Evolutionary conservation across 1,140 invertebrate species (phyloP), one percentile per base, ranked within the genome.

Genomic region (Alviniconcha marisindica): DNA sequence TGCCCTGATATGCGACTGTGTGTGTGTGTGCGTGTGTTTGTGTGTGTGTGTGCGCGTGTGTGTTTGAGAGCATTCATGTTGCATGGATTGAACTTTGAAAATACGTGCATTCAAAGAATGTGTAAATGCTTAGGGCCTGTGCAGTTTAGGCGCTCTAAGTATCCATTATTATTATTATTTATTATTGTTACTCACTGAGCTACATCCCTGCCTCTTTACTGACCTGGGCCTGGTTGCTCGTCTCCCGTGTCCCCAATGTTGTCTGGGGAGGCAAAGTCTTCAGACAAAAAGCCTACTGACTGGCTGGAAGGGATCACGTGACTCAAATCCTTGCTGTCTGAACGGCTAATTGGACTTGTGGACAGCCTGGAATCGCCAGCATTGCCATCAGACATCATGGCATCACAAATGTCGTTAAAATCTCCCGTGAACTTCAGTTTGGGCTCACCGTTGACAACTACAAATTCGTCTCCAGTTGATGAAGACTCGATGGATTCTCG

Each of bases 381-480:
- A 18, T 82, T 83, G 54, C 84, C 95, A 94, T 42, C 96, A 92
- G 92, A 96, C 95, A 87, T 95, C 95, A 81, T 95, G 91, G 91
- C 96, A 93, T 96, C 96, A 69, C 94, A 95, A 86, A 97, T 94
- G 90, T 96, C 95, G 90, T 96, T 95, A 87, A 97, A 94, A 92
- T 96, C 96, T 84, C 95, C 95, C 74, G 95, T 95, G 95, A 97
- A 96, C 90, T 96, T 95, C 83, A 97, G 92, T 86, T 95, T 96
- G 44, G 96, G 96, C 82, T 94, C 92, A 40, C 88, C 93, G 82
- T 94, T 94, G 42, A 97, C 95, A 92, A 97, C 96, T 93, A 97
- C 96, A 94, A 96, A 97, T 91, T 97, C 96, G 84, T 97, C 96
- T 91, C 96, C 96, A 56, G 96, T 96, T 77, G 96, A 95, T 90